A percentile compares a stretch with the other conserved stretches of the same genome.
These are phyloP conservation scores for Drosophila paracracens DNA, from an alignment of 2,888 invertebrate species.

Conservation along the genomic window DNA sequence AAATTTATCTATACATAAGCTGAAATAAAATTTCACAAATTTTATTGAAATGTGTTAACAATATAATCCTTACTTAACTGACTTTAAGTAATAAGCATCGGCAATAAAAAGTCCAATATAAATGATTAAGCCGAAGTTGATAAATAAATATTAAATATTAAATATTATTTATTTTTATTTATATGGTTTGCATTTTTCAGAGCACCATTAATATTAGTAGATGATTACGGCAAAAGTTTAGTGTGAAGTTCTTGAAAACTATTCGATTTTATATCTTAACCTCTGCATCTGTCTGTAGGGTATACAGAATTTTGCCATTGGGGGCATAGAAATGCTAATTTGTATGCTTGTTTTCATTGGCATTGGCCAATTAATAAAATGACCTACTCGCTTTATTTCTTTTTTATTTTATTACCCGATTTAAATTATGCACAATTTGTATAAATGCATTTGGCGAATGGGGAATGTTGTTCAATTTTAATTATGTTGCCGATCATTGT, in stretches of 20 bases:
- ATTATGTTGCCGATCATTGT: conserved; percentile 63
- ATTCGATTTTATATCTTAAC: not conserved
- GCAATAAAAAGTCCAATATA: not conserved
- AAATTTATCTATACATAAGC: not conserved
- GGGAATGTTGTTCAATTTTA: conserved; percentile 62
- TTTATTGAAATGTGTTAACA: not conserved
- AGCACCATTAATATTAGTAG: not conserved
- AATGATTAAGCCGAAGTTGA: not conserved
- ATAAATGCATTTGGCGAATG: conserved; percentile 39
- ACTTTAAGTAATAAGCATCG: not conserved
- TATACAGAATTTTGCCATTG: not conserved
- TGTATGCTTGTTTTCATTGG: conserved; percentile 7
- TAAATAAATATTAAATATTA: not conserved
- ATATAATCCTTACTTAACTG: not conserved
- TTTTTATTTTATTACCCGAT: conserved; percentile 31
- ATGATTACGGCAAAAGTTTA: not conserved
- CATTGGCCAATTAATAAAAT: conserved; percentile 54
- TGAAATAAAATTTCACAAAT: not conserved
- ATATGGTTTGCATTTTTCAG: not conserved
- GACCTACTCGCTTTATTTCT: conserved; percentile 38
- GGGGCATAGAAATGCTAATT: not conserved
- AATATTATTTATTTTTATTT: not conserved
- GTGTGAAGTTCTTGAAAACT: not conserved
- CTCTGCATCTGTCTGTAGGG: not conserved
- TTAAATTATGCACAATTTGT: conserved; percentile 57